Evolutionary conservation across 2,797 vertebrate species (phyloP), one percentile per base, ranked within the genome.

Genomic region (Hozukius guyotensis): DNA sequence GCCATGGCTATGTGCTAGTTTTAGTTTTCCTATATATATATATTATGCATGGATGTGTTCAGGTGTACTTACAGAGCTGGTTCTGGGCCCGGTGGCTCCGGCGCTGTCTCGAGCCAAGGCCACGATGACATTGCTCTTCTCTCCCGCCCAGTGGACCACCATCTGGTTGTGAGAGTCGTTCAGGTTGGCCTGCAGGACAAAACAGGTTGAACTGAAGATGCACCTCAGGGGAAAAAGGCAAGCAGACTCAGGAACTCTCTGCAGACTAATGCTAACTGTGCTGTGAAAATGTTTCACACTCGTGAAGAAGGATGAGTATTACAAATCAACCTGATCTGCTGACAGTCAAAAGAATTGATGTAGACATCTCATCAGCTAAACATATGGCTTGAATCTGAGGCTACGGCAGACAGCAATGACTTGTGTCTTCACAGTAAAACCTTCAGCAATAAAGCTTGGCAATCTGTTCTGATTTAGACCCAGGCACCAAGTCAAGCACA

Each of bases 91-190:
- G 0, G 95, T 93, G 85, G 97, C 89, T 0, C 97, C 97, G 36
- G 97, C 93, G 75, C 98, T 98, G 92, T 99, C 98, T 79, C 99
- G 95, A 67, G 99, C 98, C 90, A 99, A 91, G 12, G 98, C 98
- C 67, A 99, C 98, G 0, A 99, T 99, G 79, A 99, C 97, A 0
- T 99, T 97, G 94, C 98, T 99, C 90, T 98, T 99, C 94, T 99
- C 98, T 73, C 98, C 98, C 0, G 99, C 98, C 98, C 98, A 99
- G 91, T 99, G 99, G 32, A 99, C 98, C 1, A 99, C 98, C 97
- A 99, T 99, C 95, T 99, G 99, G 88, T 98, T 99, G 89, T 99
- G 99, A 53, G 98, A 99, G 89, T 99, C 99, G 0, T 99, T 98
- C 89, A 99, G 95, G 91, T 96, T 97, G 75, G 96, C 98, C 99